Evolutionary conservation across 2,888 invertebrate species (phyloP), one percentile per base, ranked within the genome.

Genomic region (Elegia similella): DNA sequence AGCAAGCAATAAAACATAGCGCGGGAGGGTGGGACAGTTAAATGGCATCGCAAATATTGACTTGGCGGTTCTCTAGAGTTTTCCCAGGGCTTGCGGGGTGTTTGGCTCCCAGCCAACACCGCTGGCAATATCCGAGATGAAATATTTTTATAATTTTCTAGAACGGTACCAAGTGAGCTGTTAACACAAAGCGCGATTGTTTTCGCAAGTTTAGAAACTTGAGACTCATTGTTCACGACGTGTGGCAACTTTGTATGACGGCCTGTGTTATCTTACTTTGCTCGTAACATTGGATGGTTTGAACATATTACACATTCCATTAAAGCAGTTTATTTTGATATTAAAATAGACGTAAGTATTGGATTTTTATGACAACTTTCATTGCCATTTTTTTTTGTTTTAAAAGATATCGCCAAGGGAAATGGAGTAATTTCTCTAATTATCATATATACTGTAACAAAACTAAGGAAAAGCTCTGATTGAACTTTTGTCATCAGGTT

Each of bases 1-100:
- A 72, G 67, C 68, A 65, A 68, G 70, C 73, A 76, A 82, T 79
- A 74, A 79, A 83, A 78, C 77, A 77, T 72, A 64, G 68, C 66
- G 70, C 75, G 76, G 70, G 70, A 65, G 68, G 67, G 68, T 67
- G 69, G 76, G 78, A 80, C 80, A 78, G 76, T 76, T 80, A 84
- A 84, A 84, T 82, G 79, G 82, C 82, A 80, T 81, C 81, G 79
- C 85, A 86, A 88, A 88, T 87, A 88, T 86, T 86, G 86, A 86
- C 82, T 85, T 74, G 75, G 82, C 75, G 78, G 76, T 75, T 73
- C 69, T 65, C 66, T 62, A 67, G 73, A 76, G 74, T 75, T 78
- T 70, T 73, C 70, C 65, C 63, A 65, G 69, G 65, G 63, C 65
- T 44, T 55, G 63, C 61, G 62, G 57, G 65, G 65, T 58, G 62